A percentile compares a stretch with the other conserved stretches of the same genome.
Conservation (phyloP, 2,797 vertebrate species). For the Tangara arthus region DNA sequence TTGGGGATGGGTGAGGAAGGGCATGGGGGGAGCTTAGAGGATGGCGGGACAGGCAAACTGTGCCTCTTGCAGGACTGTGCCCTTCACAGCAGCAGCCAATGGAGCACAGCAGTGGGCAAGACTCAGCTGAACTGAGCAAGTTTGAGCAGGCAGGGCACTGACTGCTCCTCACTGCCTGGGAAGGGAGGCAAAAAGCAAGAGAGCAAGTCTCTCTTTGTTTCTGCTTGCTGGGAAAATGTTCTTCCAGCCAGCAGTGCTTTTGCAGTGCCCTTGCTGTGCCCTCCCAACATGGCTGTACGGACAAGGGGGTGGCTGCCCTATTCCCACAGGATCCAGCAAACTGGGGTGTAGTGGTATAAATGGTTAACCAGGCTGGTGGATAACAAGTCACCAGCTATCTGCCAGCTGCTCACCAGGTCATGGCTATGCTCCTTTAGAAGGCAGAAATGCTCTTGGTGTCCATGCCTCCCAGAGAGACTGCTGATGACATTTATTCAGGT, state of each 20-base stretch:
- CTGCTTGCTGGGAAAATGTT: not conserved
- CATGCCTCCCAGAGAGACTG: not conserved
- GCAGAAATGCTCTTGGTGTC: not conserved
- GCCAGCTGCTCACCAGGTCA: not conserved
- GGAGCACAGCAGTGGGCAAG: not conserved
- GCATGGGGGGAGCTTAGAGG: not conserved
- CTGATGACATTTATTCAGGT: not conserved
- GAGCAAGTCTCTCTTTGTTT: not conserved
- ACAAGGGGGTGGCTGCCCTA: not conserved
- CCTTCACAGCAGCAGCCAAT: not conserved
- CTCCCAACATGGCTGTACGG: fast-evolving
- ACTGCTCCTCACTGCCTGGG: not conserved
- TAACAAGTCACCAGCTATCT: not conserved
- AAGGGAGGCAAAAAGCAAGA: not conserved
- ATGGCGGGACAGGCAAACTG: not conserved
- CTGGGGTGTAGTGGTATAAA: fast-evolving
- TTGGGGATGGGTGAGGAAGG: not conserved
- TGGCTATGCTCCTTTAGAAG: fast-evolving
- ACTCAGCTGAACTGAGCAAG: not conserved
- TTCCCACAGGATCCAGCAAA: not conserved
- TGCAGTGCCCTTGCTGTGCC: not conserved
- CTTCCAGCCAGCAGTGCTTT: not conserved
- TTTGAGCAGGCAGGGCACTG: not conserved
- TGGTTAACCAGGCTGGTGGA: not conserved
- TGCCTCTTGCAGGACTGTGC: not conserved